Base-by-base conservation (phyloP, 1,140 invertebrate species). In the Cheumatopsyche charites region DNA sequence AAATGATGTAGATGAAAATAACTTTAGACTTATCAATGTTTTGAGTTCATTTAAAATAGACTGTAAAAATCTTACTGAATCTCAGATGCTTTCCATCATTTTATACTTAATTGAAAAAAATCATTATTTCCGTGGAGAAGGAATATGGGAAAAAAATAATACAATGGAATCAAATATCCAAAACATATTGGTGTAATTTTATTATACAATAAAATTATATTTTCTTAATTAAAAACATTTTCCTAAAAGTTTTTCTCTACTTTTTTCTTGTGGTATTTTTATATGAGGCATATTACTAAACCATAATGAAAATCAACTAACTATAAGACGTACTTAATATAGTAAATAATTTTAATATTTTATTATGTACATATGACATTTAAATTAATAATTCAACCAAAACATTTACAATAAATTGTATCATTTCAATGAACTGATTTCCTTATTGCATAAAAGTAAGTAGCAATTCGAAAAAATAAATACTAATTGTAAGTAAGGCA, bases 31-130 rank as follows among this genome's bases (percentile, higher is more conserved):
- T 11, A 17, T 21, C 12, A 65, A 4, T 43, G 19, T 17, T 15
- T 12, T 65, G 29, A 1, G n/a, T 13, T 7, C 3, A n/a, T 26
- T 26, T 0, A 66, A 47, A 26, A 25, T 66, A 0, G 26, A 74
- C 36, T 52, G 55, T 1, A 47, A 19, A 15, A 41, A n/a, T 19
- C 15, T 74, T 2, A 65, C 21, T 9, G 71, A 72, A 23, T 17
- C 9, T 43, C 73, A 74, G 29, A 41, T 72, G 42, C 72, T 81
- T 43, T 77, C 78, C 72, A 62, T 80, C 7, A 65, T 75, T 11
- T 67, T 80, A 15, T 81, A 81, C 75, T 68, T 78, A 26, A 76
- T 81, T 15, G 80, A 81, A 73, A 80, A 78, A 68, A 76, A 79
- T 71, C 77, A 79, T 72, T 75, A 78, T 75, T 81, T 81, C 70